Base-by-base conservation (phyloP, 2,888 invertebrate genomes). In the Dorcus parallelipipedus region DNA sequence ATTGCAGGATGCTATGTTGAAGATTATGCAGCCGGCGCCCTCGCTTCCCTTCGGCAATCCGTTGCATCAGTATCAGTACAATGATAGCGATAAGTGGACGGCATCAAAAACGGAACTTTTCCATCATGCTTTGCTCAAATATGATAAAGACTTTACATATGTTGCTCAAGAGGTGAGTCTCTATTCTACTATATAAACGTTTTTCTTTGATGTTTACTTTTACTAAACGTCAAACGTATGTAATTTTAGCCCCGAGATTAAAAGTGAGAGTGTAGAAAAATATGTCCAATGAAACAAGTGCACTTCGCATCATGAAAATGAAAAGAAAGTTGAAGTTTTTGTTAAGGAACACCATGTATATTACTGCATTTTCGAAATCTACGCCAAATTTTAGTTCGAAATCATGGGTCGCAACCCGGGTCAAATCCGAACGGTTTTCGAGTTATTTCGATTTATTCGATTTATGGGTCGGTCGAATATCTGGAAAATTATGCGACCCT, bases 121-220 rank as follows among this genome's bases (percentile, higher is more conserved):
- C 82, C 88, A 96, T 69, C 90, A 91, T 67, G 93, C 93, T 38
- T 84, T 98, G 66, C 84, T 91, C 68, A 92, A 90, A 77, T 87
- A 90, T 79, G 96, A 97, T 80, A 99, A 99, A 79, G 95, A 98
- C 80, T 99, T 99, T 81, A 87, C 85, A 73, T 86, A 85, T 75
- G 92, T 98, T 77, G 86, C 97, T 33, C 87, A 89, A 73, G 90
- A 95, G 84, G 95, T 97, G 76, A 79, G 72, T 68, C 33, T 51
- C 20, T 47, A 51, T 17, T 42, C 9, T 8, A 42, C 5, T 43
- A 6, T 14, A 41, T 51, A 17, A n/a, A 8, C 38, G 38, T 38
- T 39, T 3, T 20, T 20, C 20, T 20, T 20, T 20, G 20, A 20
- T 3, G 20, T 20, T 20, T 20, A 20, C 3, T 20, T 20, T 14